Conservation (phyloP, 1,140 invertebrate genomes). For the Nebria ingens region DNA sequence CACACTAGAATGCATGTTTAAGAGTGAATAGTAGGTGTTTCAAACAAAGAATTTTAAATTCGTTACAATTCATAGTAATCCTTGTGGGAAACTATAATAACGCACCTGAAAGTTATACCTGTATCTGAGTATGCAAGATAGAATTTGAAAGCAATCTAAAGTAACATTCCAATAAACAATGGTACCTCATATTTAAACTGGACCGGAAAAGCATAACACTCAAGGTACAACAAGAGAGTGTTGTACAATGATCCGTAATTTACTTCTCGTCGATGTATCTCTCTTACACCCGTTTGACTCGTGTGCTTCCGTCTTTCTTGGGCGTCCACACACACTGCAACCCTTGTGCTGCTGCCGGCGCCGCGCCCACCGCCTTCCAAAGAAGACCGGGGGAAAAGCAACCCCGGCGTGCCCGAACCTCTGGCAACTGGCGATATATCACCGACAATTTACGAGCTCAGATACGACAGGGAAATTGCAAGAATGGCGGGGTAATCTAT, state of each 20-base stretch:
- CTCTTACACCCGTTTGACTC: not conserved
- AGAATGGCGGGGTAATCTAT: conserved; percentile 40
- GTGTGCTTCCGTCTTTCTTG: not conserved
- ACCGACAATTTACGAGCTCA: conserved; percentile 38
- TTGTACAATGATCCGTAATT: conserved; percentile 8
- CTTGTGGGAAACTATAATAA: too few relatives aligned
- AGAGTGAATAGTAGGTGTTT: too few relatives aligned
- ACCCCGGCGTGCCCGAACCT: conserved; percentile 23
- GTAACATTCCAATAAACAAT: not conserved
- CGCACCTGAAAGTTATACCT: too few relatives aligned
- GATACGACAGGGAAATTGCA: conserved; percentile 43
- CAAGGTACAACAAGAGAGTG: not conserved
- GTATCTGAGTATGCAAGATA: not conserved
- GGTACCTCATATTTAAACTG: not conserved
- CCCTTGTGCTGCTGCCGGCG: conserved; percentile 2
- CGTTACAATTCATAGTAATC: too few relatives aligned
- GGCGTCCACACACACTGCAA: not conserved
- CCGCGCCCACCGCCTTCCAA: not conserved
- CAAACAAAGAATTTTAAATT: too few relatives aligned
- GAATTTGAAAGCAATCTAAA: not conserved
- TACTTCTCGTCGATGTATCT: not conserved
- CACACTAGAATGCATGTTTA: too few relatives aligned
- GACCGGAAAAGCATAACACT: not conserved
- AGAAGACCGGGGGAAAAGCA: conserved; percentile 8
- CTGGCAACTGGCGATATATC: conserved; percentile 35